Evolutionary conservation across 1,140 invertebrate species (phyloP), one percentile per base, ranked within the genome.

Genomic region (Lordiphosa mommai): DNA sequence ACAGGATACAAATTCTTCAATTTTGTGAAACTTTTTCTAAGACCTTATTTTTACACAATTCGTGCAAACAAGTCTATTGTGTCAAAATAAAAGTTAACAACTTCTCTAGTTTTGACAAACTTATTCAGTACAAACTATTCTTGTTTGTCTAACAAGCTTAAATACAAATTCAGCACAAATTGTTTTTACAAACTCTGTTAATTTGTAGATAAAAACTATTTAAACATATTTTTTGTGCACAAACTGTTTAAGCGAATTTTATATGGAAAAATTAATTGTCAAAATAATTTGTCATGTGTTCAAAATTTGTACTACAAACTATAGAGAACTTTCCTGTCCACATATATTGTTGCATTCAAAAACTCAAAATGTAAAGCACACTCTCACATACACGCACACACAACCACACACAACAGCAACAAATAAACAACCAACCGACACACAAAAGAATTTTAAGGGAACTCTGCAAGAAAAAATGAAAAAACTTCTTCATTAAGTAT

Each of bases 401-500:
- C 33, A 23, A 40, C 49, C 37, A 44, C 47, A 34, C 44, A 44
- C 60, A 10, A 38, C 44, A 49, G 23, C 51, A 8, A 38, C 43
- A 44, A 36, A 30, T 13, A 40, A 41, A 51, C 48, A 55, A 41
- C 48, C 34, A 61, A 34, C 23, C 36, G 44, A 20, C 27, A 51
- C 52, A 43, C 36, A 55, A 64, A 14, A 43, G 8, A 59, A 23
- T 27, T 30, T 50, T 63, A 30, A 43, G 44, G 44, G 10, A 50
- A 32, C 23, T 29, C 8, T 14, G n/a, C 8, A 53, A 13, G 8
- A 20, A 48, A 44, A 33, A 58, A 29, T 23, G 52, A 33, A 36
- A 49, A 36, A 53, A 59, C 70, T 40, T 72, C 71, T 84, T 57
- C 70, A 74, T 76, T 84, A 84, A 72, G 72, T 84, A 59, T 84